phyloP scores from a whole-genome alignment of 2,888 invertebrate species.

The Tachina fera region DNA sequence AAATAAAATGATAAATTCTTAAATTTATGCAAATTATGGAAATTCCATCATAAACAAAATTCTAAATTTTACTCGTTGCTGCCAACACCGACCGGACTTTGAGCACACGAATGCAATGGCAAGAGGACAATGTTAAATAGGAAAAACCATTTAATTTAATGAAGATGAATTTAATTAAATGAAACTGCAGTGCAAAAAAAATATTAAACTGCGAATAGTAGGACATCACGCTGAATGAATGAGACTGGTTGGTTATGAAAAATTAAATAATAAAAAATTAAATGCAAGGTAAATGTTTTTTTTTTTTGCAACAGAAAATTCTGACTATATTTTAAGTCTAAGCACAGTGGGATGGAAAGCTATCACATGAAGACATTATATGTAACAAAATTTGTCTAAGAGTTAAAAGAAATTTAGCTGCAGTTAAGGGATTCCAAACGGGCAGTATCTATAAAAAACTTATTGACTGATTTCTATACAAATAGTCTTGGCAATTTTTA shows the following conservation, averaged over 20 bases:
- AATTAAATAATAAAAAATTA: background rate
- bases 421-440: too few relatives aligned
- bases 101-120: background rate
- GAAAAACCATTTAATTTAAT: constrained; percentile 50
- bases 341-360: too few relatives aligned
- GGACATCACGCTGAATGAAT: background rate
- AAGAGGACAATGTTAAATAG: constrained; percentile 2
- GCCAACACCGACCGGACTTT: constrained; percentile 12
- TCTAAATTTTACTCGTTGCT: constrained; percentile 47
- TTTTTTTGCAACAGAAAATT: too few relatives aligned
- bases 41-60: constrained; percentile 47
- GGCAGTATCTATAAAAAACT: too few relatives aligned
- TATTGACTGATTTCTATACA: too few relatives aligned
- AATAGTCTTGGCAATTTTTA: too few relatives aligned
- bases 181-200: constrained; percentile 29
- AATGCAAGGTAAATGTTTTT: constrained; percentile 51
- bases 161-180: constrained; percentile 66
- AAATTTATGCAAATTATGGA: constrained; percentile 62
- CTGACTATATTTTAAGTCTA: too few relatives aligned
- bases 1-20: constrained; percentile 46
- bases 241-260: background rate
- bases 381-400: too few relatives aligned
- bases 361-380: too few relatives aligned
- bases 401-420: too few relatives aligned
- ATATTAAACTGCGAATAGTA: constrained; percentile 42